These are phyloP conservation scores for Mercenaria mercenaria DNA, from an alignment of 1,140 invertebrate species.

Conservation along the genomic window DNA sequence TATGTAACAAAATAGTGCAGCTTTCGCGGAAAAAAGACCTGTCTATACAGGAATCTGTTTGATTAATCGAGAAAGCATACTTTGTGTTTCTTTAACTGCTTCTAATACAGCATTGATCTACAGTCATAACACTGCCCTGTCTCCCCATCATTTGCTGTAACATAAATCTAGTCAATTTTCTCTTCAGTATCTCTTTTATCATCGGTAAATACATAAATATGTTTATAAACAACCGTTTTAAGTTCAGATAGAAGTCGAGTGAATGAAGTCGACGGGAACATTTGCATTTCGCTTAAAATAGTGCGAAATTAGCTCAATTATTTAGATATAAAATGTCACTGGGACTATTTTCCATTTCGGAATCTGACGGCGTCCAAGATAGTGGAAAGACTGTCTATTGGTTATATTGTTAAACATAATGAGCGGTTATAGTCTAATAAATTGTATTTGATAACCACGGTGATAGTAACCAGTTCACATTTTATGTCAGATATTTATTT, in stretches of 20 bases:
- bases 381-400: not conserved
- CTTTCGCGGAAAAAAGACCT: too few species aligned
- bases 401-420: slow-evolving; percentile 9
- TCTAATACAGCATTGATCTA: too few species aligned
- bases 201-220: not conserved
- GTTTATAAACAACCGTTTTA: slow-evolving; percentile 22
- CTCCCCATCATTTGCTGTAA: not conserved
- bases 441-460: slow-evolving; percentile 7
- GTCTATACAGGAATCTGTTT: too few species aligned
- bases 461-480: slow-evolving; percentile 31
- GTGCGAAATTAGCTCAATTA: slow-evolving; percentile 26
- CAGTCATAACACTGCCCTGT: too few species aligned
- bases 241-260: not conserved
- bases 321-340: slow-evolving; percentile 41
- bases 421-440: slow-evolving; percentile 1
- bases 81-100: too few species aligned
- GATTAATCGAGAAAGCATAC: too few species aligned
- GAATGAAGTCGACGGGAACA: not conserved
- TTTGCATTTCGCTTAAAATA: slow-evolving; percentile 45
- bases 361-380: not conserved
- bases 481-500: slow-evolving; percentile 41
- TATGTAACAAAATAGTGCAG: too few species aligned
- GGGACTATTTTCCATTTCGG: not conserved
- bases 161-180: not conserved
- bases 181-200: slow-evolving; percentile 9